phyloP scores from a whole-genome alignment of 2,888 invertebrate genomes.

The Cheilosia soror region DNA sequence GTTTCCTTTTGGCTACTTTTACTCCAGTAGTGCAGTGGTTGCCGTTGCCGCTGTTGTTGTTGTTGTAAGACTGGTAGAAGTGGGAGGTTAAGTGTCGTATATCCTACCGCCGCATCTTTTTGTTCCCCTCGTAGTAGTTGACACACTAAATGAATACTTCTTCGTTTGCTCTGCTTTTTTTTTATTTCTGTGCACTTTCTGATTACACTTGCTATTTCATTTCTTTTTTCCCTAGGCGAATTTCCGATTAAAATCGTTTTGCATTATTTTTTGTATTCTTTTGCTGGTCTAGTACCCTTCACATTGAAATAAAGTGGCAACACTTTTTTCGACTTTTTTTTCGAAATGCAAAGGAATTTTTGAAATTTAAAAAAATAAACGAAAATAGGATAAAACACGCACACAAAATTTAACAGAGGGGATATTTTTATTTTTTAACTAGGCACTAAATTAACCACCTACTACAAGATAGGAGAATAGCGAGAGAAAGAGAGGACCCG shows the following conservation, averaged over 20 bases:
- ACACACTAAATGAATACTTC: conserved; percentile 66
- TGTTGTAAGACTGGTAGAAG: conserved; percentile 51
- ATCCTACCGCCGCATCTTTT: conserved; percentile 71
- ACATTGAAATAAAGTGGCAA: conserved; percentile 58
- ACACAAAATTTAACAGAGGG: conserved; percentile 11
- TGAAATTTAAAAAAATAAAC: conserved; percentile 4
- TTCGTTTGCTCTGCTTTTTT: conserved; percentile 57
- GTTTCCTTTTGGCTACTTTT: conserved; percentile 55
- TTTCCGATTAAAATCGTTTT: conserved; percentile 51
- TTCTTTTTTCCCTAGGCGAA: conserved; percentile 21
- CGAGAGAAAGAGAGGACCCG: conserved; percentile 49
- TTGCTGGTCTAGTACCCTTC: conserved; percentile 58
- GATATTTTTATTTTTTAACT: conserved; percentile 28
- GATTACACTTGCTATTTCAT: conserved; percentile 30
- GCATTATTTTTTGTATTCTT: conserved; percentile 17
- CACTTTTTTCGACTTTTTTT: conserved; percentile 57
- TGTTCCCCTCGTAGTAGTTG: conserved; percentile 53
- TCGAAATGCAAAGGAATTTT: conserved; percentile 36
- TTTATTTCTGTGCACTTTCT: conserved; percentile 38
- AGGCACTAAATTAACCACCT: conserved; percentile 50
- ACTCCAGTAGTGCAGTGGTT: conserved; percentile 54
- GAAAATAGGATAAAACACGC: conserved; percentile 1
- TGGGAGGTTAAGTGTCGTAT: conserved; percentile 51
- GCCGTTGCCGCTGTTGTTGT: conserved; percentile 26
- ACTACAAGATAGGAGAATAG: conserved; percentile 25